Percentiles rank a stretch among this genome's conserved stretches.
Conservation (phyloP, 35 echinoderm and acorn worm species). For the Lytechinus pictus region DNA sequence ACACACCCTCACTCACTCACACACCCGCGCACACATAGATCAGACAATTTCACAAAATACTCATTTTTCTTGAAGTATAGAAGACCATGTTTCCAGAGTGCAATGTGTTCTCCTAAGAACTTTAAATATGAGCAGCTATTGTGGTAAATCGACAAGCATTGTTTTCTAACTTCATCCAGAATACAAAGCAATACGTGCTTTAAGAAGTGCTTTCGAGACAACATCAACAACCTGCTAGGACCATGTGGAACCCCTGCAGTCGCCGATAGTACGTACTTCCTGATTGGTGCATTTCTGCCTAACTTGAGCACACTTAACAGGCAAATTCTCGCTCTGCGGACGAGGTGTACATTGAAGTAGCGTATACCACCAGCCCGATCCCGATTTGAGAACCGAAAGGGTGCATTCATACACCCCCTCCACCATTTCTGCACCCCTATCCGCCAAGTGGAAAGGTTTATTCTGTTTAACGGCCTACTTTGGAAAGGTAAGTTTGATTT, state of each 20-base stretch:
- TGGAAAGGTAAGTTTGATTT: background rate
- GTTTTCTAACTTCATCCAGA: background rate
- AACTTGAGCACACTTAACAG: background rate
- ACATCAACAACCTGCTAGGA: background rate
- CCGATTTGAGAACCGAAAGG: conserved; percentile 10
- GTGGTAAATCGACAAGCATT: background rate
- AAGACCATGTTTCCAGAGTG: background rate
- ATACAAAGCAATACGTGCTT: background rate
- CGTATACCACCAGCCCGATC: conserved; percentile 25
- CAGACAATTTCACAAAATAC: background rate
- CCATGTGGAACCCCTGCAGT: background rate
- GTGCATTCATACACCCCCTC: conserved; percentile 7
- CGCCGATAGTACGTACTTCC: background rate
- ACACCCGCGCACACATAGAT: too few relatives aligned
- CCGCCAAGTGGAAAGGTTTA: background rate
- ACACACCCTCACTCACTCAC: too few relatives aligned
- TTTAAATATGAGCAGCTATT: background rate
- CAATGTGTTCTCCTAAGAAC: background rate
- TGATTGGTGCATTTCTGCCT: conserved; percentile 17
- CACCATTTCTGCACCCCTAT: background rate
- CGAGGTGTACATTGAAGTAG: background rate
- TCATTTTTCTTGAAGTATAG: background rate
- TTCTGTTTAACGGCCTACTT: background rate
- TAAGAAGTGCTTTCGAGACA: background rate
- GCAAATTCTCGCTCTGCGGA: background rate